These are phyloP conservation scores for Macropis europaea DNA, from an alignment of 2,888 invertebrate genomes.

Conservation along the genomic window DNA sequence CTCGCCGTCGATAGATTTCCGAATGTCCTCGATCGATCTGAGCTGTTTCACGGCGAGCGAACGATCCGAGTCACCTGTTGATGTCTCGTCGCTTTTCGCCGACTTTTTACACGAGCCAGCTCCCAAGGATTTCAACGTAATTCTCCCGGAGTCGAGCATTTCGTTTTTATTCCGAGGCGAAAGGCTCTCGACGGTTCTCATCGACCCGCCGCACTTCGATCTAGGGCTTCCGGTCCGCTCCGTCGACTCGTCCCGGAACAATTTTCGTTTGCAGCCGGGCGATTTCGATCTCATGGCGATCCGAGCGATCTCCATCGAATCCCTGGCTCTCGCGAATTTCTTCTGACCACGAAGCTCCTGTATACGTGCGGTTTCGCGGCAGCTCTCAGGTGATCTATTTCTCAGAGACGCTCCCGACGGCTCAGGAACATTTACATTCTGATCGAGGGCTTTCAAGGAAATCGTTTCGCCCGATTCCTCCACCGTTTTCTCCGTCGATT, in stretches of 20 bases:
- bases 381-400: not conserved
- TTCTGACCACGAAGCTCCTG: not conserved
- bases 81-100: not conserved
- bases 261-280: slow-evolving; percentile 59
- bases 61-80: slow-evolving; percentile 15
- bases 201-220: not conserved
- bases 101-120: no score
- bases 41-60: slow-evolving; percentile 37
- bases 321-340: slow-evolving; percentile 3
- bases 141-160: not conserved
- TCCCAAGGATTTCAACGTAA: not conserved
- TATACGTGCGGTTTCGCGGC: not conserved
- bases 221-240: not conserved
- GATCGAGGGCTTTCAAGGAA: slow-evolving; percentile 12
- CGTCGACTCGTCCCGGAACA: slow-evolving; percentile 50
- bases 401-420: not conserved
- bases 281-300: slow-evolving; percentile 20
- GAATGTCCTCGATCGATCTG: slow-evolving; percentile 69
- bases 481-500: not conserved
- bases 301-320: slow-evolving; percentile 16
- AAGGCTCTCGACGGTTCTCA: not conserved
- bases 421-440: not conserved
- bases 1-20: slow-evolving; percentile 58
- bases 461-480: not conserved
- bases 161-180: not conserved